Conservation (phyloP, 2,888 invertebrate species). For the Sturmia bella region DNA sequence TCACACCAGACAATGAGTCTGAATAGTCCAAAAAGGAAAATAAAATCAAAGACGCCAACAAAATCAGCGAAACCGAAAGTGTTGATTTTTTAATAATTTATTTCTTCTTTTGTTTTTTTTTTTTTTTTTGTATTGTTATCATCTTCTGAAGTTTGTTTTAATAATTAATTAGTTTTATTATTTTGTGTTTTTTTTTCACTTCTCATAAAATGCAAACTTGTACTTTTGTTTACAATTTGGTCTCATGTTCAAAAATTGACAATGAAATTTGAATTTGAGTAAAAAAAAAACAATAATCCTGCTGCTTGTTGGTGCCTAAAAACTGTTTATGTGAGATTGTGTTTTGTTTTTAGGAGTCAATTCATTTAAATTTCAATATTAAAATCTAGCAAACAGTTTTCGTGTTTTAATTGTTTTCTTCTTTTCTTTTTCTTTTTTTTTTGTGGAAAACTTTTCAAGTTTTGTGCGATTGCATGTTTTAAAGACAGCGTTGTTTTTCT, state of each 20-base stretch:
- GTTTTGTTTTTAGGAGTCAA: conserved; percentile 36
- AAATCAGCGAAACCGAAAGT: conserved; percentile 65
- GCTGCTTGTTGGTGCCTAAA: not conserved
- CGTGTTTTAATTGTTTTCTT: conserved; percentile 40
- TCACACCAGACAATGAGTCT: conserved; percentile 34
- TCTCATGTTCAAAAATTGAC: conserved; percentile 49
- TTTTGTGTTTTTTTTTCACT: conserved; percentile 28
- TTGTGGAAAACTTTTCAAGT: conserved; percentile 20
- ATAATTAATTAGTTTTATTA: conserved; percentile 33
- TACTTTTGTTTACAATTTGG: not conserved
- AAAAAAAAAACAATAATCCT: conserved; percentile 27
- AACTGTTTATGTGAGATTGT: not conserved
- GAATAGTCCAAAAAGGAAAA: conserved; percentile 1
- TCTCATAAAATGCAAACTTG: not conserved
- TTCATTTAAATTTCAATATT: conserved; percentile 44
- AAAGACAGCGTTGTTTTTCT: conserved; percentile 46
- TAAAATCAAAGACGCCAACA: conserved; percentile 7
- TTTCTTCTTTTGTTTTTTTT: conserved; percentile 26
- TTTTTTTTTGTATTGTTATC: conserved; percentile 22
- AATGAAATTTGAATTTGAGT: conserved; percentile 43
- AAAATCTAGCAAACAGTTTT: conserved; percentile 39
- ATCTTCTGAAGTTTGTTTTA: conserved; percentile 29
- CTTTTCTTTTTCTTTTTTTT: conserved; percentile 24
- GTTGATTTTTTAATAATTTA: conserved; percentile 51
- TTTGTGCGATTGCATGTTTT: conserved; percentile 55